Percentiles rank a stretch among this genome's conserved stretches.
Evolutionary conservation across 2,113 vertebrate genomes (phyloP).

Genomic region (Pelodiscus sinensis): DNA sequence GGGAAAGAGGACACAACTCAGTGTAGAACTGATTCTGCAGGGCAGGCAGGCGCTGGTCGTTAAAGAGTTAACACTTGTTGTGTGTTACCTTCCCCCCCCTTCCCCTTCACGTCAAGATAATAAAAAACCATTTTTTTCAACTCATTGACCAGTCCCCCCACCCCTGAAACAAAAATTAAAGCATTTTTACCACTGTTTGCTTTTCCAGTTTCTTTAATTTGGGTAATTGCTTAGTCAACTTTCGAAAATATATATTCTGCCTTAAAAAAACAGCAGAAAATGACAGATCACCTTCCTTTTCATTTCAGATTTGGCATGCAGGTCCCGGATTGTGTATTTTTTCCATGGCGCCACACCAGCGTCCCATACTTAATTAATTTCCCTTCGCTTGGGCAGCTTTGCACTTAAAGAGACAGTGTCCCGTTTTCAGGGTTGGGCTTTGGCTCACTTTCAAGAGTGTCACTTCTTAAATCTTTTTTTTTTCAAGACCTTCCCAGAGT

Average conservation of each 20-base stretch:
- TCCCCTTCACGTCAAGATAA: slow-evolving; percentile 43
- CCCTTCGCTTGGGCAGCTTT: slow-evolving; percentile 85
- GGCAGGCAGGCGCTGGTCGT: neutral
- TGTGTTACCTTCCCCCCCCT: neutral
- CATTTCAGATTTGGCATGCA: slow-evolving; percentile 80
- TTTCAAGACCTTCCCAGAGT: slow-evolving; percentile 53
- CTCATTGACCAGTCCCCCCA: slow-evolving; percentile 35
- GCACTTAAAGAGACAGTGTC: slow-evolving; percentile 82
- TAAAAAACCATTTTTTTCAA: slow-evolving; percentile 40
- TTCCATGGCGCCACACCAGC: slow-evolving; percentile 87
- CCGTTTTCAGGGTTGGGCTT: slow-evolving; percentile 77
- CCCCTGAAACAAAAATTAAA: slow-evolving; percentile 56
- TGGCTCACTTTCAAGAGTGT: slow-evolving; percentile 75
- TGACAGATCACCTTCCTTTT: slow-evolving; percentile 86
- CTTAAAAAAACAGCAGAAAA: slow-evolving; percentile 87
- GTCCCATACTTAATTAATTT: slow-evolving; percentile 92
- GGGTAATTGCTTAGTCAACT: slow-evolving; percentile 88
- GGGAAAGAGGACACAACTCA: neutral
- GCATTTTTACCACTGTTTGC: slow-evolving; percentile 81
- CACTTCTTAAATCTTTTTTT: slow-evolving; percentile 78
- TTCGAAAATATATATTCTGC: slow-evolving; percentile 85
- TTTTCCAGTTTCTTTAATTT: slow-evolving; percentile 91
- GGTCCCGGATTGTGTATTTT: slow-evolving; percentile 82
- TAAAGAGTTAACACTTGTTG: slow-evolving; percentile 35
- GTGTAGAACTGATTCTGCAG: neutral